Evolutionary conservation across 2,797 vertebrate species (phyloP).

Genomic region (Holocentrus rufus): DNA sequence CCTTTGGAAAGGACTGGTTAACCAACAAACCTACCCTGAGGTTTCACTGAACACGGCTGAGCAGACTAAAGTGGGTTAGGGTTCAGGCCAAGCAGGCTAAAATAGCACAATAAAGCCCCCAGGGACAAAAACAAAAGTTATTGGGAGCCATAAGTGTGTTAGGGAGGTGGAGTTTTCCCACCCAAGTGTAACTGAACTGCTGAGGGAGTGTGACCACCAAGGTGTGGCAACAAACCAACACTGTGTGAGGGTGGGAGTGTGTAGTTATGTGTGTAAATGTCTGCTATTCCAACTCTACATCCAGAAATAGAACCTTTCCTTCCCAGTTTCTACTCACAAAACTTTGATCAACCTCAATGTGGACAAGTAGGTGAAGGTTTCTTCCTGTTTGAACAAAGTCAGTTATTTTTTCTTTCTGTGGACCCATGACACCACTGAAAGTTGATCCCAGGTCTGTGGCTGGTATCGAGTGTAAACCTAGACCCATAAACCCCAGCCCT

Average conservation of each 20-base stretch:
- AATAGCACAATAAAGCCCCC: conserved; percentile 32
- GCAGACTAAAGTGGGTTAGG: not conserved
- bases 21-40: conserved; percentile 10
- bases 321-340: not conserved
- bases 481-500: conserved; percentile 26
- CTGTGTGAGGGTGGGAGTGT: conserved; percentile 1
- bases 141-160: conserved; percentile 28
- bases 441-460: conserved; percentile 41
- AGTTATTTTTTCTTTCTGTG: not conserved
- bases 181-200: conserved; percentile 60
- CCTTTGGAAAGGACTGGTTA: conserved; percentile 51
- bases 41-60: not conserved
- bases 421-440: conserved; percentile 47
- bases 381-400: not conserved
- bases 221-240: conserved; percentile 52
- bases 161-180: conserved; percentile 67
- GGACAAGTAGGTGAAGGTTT: not conserved
- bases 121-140: conserved; percentile 52
- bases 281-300: not conserved
- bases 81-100: conserved; percentile 3
- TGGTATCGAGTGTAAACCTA: conserved; percentile 45
- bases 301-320: conserved; percentile 8
- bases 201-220: conserved; percentile 58
- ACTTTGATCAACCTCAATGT: conserved; percentile 1
- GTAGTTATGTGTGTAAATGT: not conserved